Evolutionary conservation across 2,888 invertebrate genomes (phyloP), one percentile per base, ranked within the genome.

Genomic region (Aspidapion aeneum): DNA sequence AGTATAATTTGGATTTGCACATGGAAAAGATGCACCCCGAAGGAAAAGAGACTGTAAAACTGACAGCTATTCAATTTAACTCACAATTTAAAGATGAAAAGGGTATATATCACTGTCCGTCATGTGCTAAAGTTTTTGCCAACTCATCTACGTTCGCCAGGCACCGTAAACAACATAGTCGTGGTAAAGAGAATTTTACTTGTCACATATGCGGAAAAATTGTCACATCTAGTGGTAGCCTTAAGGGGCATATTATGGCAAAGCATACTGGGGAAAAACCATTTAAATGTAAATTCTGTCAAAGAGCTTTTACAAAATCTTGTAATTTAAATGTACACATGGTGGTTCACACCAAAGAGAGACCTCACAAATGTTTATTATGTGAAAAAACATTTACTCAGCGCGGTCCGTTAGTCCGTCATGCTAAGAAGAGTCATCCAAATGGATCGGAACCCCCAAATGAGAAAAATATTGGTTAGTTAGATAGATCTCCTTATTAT

Each of bases 381-480:
- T 86, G 86, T 76, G 84, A 84, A 18, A 86, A 86, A 76, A 83
- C 84, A 16, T 86, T 86, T 78, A 82, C 83, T 19, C 85, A 86
- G 78, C 80, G 84, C 20, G 84, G 84, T 66, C 85, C 85, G 54
- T 82, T 86, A 66, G 84, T 83, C 70, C 85, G 85, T 68, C 86
- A 86, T 19, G 19, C 66, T 57, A 9, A 19, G n/a, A 63, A 60
- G 18, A 20, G 3, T 2, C 63, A 63, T n/a, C n/a, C n/a, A n/a
- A n/a, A n/a, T n/a, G n/a, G n/a, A n/a, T n/a, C n/a, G n/a, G n/a
- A n/a, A n/a, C n/a, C n/a, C n/a, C n/a, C n/a, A n/a, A n/a, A n/a
- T n/a, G n/a, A n/a, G n/a, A n/a, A n/a, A n/a, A n/a, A n/a, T n/a
- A n/a, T n/a, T n/a, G n/a, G n/a, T n/a, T n/a, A n/a, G n/a, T n/a